These are phyloP conservation scores for Agrilus planipennis DNA, from an alignment of 1,140 invertebrate genomes.

Conservation along the genomic window DNA sequence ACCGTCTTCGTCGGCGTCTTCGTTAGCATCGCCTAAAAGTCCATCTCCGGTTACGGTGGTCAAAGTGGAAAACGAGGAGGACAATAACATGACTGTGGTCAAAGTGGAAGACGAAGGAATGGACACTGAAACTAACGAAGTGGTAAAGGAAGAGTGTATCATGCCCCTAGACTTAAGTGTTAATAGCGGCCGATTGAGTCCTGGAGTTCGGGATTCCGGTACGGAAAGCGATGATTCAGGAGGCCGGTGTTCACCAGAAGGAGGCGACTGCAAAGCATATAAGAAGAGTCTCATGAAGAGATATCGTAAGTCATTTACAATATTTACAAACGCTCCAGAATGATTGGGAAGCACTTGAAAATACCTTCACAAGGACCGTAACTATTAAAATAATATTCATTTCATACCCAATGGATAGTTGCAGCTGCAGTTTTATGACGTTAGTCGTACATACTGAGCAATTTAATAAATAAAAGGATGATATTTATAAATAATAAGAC, in stretches of 20 bases:
- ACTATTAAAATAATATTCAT: too few species aligned
- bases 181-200: slow-evolving; percentile 29
- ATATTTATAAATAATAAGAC: too few species aligned
- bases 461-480: too few species aligned
- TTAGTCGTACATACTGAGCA: too few species aligned
- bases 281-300: slow-evolving; percentile 81
- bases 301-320: slow-evolving; percentile 61
- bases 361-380: too few species aligned
- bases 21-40: slow-evolving; percentile 13
- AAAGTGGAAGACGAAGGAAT: too few species aligned
- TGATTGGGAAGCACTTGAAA: too few species aligned
- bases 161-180: slow-evolving; percentile 49
- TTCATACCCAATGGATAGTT: too few species aligned
- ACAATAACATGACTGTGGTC: slow-evolving; percentile 40
- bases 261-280: slow-evolving; percentile 59
- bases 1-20: slow-evolving; percentile 8
- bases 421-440: too few species aligned
- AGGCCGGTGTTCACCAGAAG: slow-evolving; percentile 43
- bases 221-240: slow-evolving; percentile 66
- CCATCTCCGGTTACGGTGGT: too few species aligned
- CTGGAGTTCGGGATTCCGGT: slow-evolving; percentile 34
- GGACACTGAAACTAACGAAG: too few species aligned
- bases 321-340: neutral
- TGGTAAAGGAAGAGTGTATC: too few species aligned
- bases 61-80: slow-evolving; percentile 31